These are phyloP conservation scores for Drosophila sulfurigaster DNA, from an alignment of 1,140 invertebrate species.

Conservation along the genomic window DNA sequence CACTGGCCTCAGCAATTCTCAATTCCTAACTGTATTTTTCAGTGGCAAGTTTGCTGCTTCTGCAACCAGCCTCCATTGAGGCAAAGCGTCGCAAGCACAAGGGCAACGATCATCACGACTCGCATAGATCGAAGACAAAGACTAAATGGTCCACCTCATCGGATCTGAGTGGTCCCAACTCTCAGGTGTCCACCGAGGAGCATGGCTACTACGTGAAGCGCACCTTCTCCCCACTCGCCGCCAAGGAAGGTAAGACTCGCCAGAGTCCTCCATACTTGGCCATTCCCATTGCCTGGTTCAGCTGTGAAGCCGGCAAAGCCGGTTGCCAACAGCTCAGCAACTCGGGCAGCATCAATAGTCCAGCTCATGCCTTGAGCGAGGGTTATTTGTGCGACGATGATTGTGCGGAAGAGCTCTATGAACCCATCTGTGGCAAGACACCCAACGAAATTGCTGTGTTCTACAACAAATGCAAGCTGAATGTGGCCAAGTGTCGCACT, in stretches of 20 bases:
- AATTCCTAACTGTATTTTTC: background rate
- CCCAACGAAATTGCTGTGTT: constrained; percentile 74
- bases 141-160: constrained; percentile 79
- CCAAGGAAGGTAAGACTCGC: constrained; percentile 21
- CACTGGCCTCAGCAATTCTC: background rate
- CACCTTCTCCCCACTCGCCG: constrained; percentile 55
- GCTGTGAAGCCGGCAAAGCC: constrained; percentile 43
- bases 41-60: constrained; percentile 59
- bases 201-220: constrained; percentile 83
- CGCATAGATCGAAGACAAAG: constrained; percentile 72
- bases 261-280: constrained; percentile 72
- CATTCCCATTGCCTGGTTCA: constrained; percentile 80
- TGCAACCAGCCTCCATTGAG: constrained; percentile 45
- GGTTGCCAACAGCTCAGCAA: constrained; percentile 57
- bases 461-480: constrained; percentile 77
- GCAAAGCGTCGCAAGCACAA: constrained; percentile 73
- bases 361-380: constrained; percentile 59
- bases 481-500: constrained; percentile 79
- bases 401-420: constrained; percentile 64
- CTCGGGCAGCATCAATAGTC: constrained; percentile 64
- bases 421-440: constrained; percentile 76
- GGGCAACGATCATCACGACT: constrained; percentile 55
- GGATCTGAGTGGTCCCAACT: constrained; percentile 49
- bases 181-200: constrained; percentile 75
- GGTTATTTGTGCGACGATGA: constrained; percentile 82